Conservation (phyloP, 1,140 invertebrate species). For the Venustaconcha ellipsiformis region DNA sequence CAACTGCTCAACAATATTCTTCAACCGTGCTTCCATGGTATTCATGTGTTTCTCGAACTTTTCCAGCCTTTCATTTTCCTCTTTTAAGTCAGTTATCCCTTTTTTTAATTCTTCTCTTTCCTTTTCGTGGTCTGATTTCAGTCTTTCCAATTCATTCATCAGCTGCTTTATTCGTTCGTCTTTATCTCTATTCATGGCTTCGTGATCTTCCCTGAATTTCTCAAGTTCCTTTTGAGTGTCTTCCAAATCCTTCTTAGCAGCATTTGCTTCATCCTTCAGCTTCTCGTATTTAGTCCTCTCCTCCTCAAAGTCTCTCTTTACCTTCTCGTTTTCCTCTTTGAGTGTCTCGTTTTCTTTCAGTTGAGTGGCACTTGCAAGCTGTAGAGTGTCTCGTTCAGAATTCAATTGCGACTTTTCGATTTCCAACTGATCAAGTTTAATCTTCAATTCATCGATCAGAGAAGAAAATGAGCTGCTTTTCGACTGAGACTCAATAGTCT, state of each 20-base stretch:
- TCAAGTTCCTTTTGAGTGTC: slow-evolving; percentile 28
- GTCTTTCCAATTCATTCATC: slow-evolving; percentile 25
- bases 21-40: slow-evolving; percentile 17
- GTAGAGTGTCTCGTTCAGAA: slow-evolving; percentile 17
- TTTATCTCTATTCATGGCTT: slow-evolving; percentile 28
- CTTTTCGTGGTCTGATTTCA: slow-evolving; percentile 30
- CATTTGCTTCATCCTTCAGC: slow-evolving; percentile 13
- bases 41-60: slow-evolving; percentile 3
- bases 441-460: slow-evolving; percentile 32
- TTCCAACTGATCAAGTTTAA: slow-evolving; percentile 38
- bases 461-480: slow-evolving; percentile 13
- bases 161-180: slow-evolving; percentile 29
- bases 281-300: slow-evolving; percentile 19
- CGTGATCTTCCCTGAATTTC: slow-evolving; percentile 29
- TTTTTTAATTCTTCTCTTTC: slow-evolving; percentile 26
- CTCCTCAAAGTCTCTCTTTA: slow-evolving; percentile 28
- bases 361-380: slow-evolving; percentile 18
- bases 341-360: slow-evolving; percentile 31
- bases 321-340: slow-evolving; percentile 25
- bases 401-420: slow-evolving; percentile 32
- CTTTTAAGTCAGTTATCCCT: slow-evolving; percentile 24
- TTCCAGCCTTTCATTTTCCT: slow-evolving; percentile 32
- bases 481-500: slow-evolving; percentile 18
- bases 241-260: slow-evolving; percentile 26
- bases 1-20: slow-evolving; percentile 26